phyloP scores from a whole-genome alignment of 2,113 vertebrate species.

The Podarcis raffonei region DNA sequence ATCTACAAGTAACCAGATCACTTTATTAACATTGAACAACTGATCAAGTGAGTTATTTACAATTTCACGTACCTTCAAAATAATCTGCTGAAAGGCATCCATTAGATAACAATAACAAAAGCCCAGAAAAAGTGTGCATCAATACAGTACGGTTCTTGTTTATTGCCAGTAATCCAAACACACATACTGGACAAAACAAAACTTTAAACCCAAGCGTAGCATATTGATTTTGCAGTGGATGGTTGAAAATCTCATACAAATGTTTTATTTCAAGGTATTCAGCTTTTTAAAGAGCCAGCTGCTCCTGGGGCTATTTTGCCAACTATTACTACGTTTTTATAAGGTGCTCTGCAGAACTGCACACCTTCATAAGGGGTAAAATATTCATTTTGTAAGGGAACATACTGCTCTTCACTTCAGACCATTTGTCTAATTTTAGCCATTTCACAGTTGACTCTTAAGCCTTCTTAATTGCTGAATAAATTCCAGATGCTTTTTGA shows the following conservation, averaged over 20 bases:
- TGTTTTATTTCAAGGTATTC: background rate
- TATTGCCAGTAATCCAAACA: background rate
- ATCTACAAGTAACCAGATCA: background rate
- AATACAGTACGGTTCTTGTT: background rate
- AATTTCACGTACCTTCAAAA: background rate
- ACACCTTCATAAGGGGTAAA: background rate
- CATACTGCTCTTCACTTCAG: background rate
- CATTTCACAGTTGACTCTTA: constrained; percentile 1
- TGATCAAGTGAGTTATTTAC: fast-evolving
- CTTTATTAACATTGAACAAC: background rate
- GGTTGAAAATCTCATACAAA: background rate
- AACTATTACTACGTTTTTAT: background rate
- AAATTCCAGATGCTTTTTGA: background rate
- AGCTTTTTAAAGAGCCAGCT: background rate
- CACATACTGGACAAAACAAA: background rate
- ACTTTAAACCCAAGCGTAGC: fast-evolving
- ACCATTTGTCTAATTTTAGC: background rate
- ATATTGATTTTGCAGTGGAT: background rate
- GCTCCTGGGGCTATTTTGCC: background rate
- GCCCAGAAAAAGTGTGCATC: background rate
- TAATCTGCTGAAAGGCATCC: background rate
- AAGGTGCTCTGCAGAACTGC: background rate
- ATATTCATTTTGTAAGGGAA: background rate
- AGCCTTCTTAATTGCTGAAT: background rate
- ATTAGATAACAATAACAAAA: background rate